Percentiles rank a stretch among this genome's conserved stretches.
phyloP scores from a whole-genome alignment of 35 echinoderm and acorn worm genomes.

The Hemicentrotus pulcherrimus region DNA sequence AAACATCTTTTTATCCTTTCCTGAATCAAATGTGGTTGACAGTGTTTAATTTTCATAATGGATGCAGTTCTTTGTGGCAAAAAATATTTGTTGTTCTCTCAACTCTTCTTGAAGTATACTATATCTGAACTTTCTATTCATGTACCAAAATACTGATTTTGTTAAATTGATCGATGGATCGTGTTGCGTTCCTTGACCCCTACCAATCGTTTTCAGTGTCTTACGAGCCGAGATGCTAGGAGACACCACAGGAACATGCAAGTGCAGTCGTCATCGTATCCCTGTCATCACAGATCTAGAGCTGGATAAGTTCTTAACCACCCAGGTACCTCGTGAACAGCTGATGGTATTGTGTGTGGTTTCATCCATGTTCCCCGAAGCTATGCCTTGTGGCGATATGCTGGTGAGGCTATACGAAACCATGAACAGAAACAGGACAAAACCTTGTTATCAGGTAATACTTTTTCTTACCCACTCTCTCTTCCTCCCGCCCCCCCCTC shows the following conservation, averaged over 20 bases:
- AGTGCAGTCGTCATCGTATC: slow-evolving; percentile 90
- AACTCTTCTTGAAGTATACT: background rate
- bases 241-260: slow-evolving; percentile 72
- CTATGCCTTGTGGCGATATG: slow-evolving; percentile 75
- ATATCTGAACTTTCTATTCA: background rate
- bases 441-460: slow-evolving; percentile 90
- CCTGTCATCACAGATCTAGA: slow-evolving; percentile 80
- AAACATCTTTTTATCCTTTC: too few species aligned
- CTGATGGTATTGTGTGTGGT: slow-evolving; percentile 80
- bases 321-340: slow-evolving; percentile 74
- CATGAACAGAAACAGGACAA: slow-evolving; percentile 92
- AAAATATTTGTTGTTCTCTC: background rate
- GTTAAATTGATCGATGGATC: too few species aligned
- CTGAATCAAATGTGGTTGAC: background rate
- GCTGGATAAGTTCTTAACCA: slow-evolving; percentile 70
- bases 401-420: slow-evolving; percentile 74
- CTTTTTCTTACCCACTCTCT: background rate
- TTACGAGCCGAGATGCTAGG: slow-evolving; percentile 78
- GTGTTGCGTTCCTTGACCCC: slow-evolving; percentile 2
- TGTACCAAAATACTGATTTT: too few species aligned
- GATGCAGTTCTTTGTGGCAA: background rate
- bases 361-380: slow-evolving; percentile 78
- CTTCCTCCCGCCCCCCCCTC: too few species aligned
- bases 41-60: background rate
- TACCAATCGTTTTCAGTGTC: slow-evolving; percentile 32